phyloP scores from a whole-genome alignment of 2,888 invertebrate genomes.

The Uloborus plumipes region DNA sequence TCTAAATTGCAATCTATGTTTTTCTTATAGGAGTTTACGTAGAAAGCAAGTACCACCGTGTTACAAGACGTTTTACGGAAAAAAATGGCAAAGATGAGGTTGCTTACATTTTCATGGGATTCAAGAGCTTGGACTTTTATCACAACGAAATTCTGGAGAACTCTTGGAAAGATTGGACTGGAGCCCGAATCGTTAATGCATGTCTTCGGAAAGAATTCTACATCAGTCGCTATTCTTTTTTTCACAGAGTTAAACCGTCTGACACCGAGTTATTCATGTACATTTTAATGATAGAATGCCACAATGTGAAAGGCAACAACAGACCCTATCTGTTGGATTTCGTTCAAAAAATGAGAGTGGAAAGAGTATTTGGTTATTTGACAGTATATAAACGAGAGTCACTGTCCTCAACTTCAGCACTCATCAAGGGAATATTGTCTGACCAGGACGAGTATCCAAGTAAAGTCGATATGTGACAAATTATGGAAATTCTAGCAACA shows the following conservation, averaged over 20 bases:
- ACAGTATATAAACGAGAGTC: slow-evolving; percentile 36
- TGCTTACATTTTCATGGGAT: slow-evolving; percentile 51
- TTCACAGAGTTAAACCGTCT: slow-evolving; percentile 34
- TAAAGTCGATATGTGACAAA: slow-evolving; percentile 53
- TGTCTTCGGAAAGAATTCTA: slow-evolving; percentile 36
- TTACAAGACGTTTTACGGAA: slow-evolving; percentile 13
- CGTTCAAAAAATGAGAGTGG: slow-evolving; percentile 43
- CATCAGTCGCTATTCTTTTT: slow-evolving; percentile 46
- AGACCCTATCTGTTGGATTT: slow-evolving; percentile 40
- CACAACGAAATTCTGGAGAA: slow-evolving; percentile 32
- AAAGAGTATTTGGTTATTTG: slow-evolving; percentile 54
- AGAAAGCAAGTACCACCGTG: slow-evolving; percentile 36
- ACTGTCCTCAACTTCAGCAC: slow-evolving; percentile 38
- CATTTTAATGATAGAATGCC: slow-evolving; percentile 36
- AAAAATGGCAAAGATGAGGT: slow-evolving; percentile 14
- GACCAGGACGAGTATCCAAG: slow-evolving; percentile 35
- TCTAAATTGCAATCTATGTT: background rate
- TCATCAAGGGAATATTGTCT: slow-evolving; percentile 37
- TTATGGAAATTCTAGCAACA: slow-evolving; percentile 29
- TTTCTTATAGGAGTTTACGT: slow-evolving; percentile 33
- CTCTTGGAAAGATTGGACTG: slow-evolving; percentile 55
- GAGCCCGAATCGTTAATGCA: slow-evolving; percentile 40
- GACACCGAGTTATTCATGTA: slow-evolving; percentile 48
- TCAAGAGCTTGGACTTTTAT: slow-evolving; percentile 36
- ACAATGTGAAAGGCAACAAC: slow-evolving; percentile 29